phyloP scores from a whole-genome alignment of 2,888 invertebrate species.

The Chrysopilus asiliformis region DNA sequence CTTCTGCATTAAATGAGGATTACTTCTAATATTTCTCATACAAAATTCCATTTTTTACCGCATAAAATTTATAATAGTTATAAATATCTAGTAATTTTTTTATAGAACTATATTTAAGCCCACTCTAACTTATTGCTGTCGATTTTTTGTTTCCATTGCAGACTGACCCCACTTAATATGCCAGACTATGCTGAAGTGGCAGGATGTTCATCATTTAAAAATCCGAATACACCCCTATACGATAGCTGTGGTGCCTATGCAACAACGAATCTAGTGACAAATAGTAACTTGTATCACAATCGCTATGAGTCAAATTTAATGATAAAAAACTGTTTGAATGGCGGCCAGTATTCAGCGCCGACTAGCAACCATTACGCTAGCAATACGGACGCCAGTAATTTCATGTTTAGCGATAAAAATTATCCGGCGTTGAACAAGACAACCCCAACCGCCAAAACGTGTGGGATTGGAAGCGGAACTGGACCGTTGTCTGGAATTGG shows the following conservation, averaged over 20 bases:
- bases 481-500: conserved; percentile 19
- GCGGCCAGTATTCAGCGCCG: conserved; percentile 35
- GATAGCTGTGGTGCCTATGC: conserved; percentile 37
- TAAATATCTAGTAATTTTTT: no score
- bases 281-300: conserved; percentile 35
- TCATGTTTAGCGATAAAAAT: conserved; percentile 18
- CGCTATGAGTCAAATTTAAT: conserved; percentile 22
- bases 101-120: no score
- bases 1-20: no score
- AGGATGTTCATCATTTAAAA: conserved; percentile 37
- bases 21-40: no score
- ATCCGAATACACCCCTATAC: conserved; percentile 27
- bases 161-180: conserved; percentile 36
- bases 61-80: no score
- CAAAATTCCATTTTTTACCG: no score
- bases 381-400: conserved; percentile 18
- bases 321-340: conserved; percentile 7
- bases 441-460: conserved; percentile 10
- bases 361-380: conserved; percentile 35
- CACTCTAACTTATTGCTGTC: conserved; percentile 1
- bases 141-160: conserved; percentile 18
- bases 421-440: conserved; percentile 19
- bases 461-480: conserved; percentile 12
- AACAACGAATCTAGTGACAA: conserved; percentile 35
- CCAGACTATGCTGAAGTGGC: conserved; percentile 37